phyloP scores from a whole-genome alignment of 2,888 invertebrate genomes.

The Drosophila subsilvestris region DNA sequence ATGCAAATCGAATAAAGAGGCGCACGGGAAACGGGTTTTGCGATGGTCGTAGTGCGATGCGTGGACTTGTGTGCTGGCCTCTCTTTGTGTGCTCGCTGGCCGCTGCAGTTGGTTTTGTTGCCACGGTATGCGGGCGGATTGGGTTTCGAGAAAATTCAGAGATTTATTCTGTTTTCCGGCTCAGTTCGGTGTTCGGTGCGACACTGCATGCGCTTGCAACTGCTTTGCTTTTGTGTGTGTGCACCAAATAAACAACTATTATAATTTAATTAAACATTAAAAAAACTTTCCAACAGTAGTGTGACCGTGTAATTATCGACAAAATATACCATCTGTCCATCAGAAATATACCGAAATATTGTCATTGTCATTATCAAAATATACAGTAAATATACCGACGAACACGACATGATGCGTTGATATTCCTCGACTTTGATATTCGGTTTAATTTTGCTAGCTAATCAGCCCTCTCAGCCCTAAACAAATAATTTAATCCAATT shows the following conservation, averaged over 20 bases:
- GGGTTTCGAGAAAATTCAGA: constrained; percentile 12
- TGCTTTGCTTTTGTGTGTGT: constrained; percentile 15
- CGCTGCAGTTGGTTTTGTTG: constrained; percentile 41
- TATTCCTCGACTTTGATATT: too few relatives aligned
- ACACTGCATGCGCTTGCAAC: background rate
- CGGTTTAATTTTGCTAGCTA: too few relatives aligned
- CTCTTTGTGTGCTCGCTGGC: constrained; percentile 28
- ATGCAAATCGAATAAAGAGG: constrained; percentile 46
- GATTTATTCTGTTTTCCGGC: constrained; percentile 13
- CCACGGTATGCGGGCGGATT: constrained; percentile 27
- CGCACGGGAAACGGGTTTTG: constrained; percentile 52
- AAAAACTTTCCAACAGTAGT: constrained; percentile 60
- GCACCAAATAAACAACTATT: constrained; percentile 44
- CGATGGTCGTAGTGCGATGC: constrained; percentile 26
- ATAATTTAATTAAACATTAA: constrained; percentile 68
- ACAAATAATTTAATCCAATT: too few relatives aligned
- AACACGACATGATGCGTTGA: too few relatives aligned
- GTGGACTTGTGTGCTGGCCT: constrained; percentile 15
- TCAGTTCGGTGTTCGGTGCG: constrained; percentile 12
- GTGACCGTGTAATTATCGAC: too few relatives aligned
- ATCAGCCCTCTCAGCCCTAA: too few relatives aligned
- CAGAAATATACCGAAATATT: too few relatives aligned
- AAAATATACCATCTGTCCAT: too few relatives aligned
- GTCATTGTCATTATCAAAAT: too few relatives aligned
- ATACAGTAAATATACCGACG: too few relatives aligned